phyloP scores from a whole-genome alignment of 2,113 vertebrate genomes.

The Galemys pyrenaicus region DNA sequence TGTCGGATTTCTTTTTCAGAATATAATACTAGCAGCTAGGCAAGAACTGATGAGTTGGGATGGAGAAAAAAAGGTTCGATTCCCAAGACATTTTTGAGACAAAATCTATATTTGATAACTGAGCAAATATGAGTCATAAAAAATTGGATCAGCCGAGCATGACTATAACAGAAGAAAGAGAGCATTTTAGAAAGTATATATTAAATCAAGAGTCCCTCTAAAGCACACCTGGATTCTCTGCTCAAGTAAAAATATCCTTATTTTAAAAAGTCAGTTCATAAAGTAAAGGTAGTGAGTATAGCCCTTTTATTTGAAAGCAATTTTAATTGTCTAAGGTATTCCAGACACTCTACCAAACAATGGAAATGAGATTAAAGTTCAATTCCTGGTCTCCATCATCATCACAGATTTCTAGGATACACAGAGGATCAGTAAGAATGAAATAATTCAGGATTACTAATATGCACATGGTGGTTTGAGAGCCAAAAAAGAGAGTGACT shows the following conservation, averaged over 20 bases:
- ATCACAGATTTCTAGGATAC: background rate
- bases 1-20: conserved; percentile 11
- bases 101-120: conserved; percentile 55
- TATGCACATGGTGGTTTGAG: background rate
- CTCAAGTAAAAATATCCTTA: background rate
- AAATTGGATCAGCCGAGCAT: background rate
- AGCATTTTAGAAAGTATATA: background rate
- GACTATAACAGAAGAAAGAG: background rate
- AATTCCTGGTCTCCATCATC: background rate
- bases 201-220: conserved; percentile 28
- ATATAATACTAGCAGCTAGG: background rate
- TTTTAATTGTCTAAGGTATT: background rate
- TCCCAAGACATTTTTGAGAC: conserved; percentile 9
- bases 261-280: background rate
- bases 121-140: conserved; percentile 17
- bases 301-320: background rate
- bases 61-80: background rate
- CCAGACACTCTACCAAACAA: background rate
- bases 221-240: background rate
- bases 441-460: background rate
- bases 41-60: conserved; percentile 29
- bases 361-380: background rate
- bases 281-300: background rate
- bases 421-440: background rate
- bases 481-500: background rate